phyloP scores from a whole-genome alignment of 2,113 vertebrate species.

The Anthoscopus minutus region DNA sequence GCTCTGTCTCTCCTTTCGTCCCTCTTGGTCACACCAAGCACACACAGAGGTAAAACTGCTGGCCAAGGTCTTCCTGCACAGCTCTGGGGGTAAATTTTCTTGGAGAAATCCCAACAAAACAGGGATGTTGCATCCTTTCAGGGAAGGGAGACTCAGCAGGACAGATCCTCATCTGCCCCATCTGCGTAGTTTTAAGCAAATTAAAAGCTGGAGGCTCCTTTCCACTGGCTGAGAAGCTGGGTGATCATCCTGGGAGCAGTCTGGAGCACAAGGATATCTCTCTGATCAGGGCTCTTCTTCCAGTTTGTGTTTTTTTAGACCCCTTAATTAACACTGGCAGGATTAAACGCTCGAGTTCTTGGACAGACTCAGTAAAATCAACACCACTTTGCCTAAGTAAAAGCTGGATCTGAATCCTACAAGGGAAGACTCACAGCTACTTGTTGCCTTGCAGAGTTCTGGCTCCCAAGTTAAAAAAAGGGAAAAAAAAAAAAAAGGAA shows the following conservation, averaged over 20 bases:
- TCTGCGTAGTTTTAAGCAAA: neutral
- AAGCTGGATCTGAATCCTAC: neutral
- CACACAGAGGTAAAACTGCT: neutral
- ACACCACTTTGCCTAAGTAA: neutral
- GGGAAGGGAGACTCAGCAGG: neutral
- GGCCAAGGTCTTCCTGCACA: neutral
- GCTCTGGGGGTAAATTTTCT: neutral
- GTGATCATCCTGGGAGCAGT: neutral
- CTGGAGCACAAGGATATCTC: neutral
- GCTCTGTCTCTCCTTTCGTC: neutral
- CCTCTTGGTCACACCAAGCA: neutral
- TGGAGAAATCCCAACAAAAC: neutral
- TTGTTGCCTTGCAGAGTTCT: neutral
- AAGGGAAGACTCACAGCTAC: neutral
- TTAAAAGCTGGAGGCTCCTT: neutral
- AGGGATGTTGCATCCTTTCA: neutral
- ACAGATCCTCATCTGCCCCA: neutral
- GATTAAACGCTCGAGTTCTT: neutral
- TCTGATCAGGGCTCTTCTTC: neutral
- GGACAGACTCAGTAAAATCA: neutral
- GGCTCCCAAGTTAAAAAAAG: neutral
- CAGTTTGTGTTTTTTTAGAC: neutral
- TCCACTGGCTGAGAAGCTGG: neutral
- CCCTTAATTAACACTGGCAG: constrained; percentile 11
- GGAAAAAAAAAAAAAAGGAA: neutral